Base-by-base conservation (phyloP, 1,140 invertebrate genomes). In the Dreissena rostriformis region DNA sequence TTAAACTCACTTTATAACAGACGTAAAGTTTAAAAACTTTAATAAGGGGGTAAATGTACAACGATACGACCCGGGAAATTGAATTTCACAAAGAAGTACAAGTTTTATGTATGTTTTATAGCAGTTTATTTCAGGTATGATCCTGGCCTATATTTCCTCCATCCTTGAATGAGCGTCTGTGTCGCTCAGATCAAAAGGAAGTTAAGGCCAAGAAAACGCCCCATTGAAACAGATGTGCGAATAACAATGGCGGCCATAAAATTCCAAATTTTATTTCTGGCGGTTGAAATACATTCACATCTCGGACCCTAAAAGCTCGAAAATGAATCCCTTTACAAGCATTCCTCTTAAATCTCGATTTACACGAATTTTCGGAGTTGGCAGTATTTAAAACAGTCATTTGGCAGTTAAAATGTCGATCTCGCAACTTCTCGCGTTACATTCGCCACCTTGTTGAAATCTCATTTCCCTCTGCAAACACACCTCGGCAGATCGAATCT, bases 51-150 rank as follows among this genome's bases (percentile, higher is more conserved):
- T 49, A 63, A 73, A 73, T 65, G 49, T 57, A 68, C 15, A 66
- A 74, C 68, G 22, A 73, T 72, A 73, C 65, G 39, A 55, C 19
- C 15, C 24, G 28, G 67, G 51, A 82, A 82, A 82, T 82, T 82
- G 80, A 82, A 82, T 74, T 82, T 82, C 80, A 82, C 80, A 82
- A 75, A 65, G 71, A 82, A 24, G 29, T 39, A 61, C 10, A 52
- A 17, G 17, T 66, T 82, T 82, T 73, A 82, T 82, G 80, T 82
- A 66, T 49, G 65, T 82, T 82, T 82, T 82, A 82, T 82, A 67
- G 72, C 80, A 11, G 14, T 24, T 65, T 51, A 65, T 61, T 67
- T 61, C 49, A 73, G 80, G 12, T 51, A 57, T n/a, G 28, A 51
- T 67, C 70, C 61, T 55, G 49, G 39, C 68, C 29, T 57, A 63